Conservation (phyloP, 2,113 vertebrate genomes). For the Petrocephalus zakoni region DNA sequence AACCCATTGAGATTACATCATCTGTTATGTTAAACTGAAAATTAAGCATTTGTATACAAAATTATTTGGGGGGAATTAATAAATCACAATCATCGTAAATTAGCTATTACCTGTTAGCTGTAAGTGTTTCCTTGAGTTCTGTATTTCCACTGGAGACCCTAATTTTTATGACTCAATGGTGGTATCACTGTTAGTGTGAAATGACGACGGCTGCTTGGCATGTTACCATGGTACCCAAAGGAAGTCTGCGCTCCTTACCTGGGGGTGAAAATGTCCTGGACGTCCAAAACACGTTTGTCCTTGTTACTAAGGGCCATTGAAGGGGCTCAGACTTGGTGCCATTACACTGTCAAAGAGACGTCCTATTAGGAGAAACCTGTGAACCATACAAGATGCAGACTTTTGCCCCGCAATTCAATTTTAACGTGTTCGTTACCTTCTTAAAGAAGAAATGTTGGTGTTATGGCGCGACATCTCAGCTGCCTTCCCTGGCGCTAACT, state of each 20-base stretch:
- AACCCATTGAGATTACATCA: too few species aligned
- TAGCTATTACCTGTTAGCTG: background rate
- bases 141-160: background rate
- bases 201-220: constrained; percentile 25
- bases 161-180: constrained; percentile 61
- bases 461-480: constrained; percentile 29
- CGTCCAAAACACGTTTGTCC: constrained; percentile 15
- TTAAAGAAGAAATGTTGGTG: constrained; percentile 21
- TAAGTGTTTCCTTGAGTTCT: background rate
- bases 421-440: background rate
- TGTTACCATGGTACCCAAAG: constrained; percentile 34
- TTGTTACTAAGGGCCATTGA: constrained; percentile 15
- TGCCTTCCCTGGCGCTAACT: background rate
- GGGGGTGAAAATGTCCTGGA: constrained; percentile 24
- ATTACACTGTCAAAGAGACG: background rate
- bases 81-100: background rate
- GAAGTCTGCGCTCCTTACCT: constrained; percentile 26
- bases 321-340: background rate
- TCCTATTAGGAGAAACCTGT: background rate
- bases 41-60: background rate
- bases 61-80: background rate
- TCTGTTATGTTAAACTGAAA: background rate
- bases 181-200: constrained; percentile 52
- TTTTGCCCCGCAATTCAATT: background rate
- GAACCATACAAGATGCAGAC: background rate